A percentile compares a stretch with the other conserved stretches of the same genome.
These are phyloP conservation scores for Harpagoxenus sublaevis DNA, from an alignment of 2,888 invertebrate species.

Conservation along the genomic window DNA sequence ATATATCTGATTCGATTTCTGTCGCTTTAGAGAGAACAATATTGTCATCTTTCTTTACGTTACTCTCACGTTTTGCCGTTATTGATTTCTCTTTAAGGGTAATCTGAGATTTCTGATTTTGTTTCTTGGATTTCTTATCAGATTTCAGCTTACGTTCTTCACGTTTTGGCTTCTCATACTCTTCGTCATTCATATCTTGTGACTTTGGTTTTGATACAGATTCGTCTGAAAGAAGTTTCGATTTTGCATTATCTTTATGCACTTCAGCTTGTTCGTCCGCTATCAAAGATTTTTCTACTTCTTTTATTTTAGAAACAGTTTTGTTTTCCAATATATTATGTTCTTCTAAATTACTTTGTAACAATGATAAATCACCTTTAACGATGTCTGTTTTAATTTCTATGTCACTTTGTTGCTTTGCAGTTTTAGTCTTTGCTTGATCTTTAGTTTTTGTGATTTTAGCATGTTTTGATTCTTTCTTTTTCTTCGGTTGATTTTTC, in stretches of 20 bases:
- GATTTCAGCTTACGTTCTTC: slow-evolving; percentile 32
- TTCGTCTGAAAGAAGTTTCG: not conserved
- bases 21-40: not conserved
- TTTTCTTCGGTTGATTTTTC: not conserved
- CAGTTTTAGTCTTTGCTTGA: slow-evolving; percentile 64
- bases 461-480: slow-evolving; percentile 31
- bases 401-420: slow-evolving; percentile 74
- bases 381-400: slow-evolving; percentile 57
- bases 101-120: not conserved
- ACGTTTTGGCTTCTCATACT: slow-evolving; percentile 4
- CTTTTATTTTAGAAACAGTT: not conserved
- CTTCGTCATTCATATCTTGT: not conserved
- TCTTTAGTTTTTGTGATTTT: slow-evolving; percentile 60
- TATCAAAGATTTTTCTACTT: not conserved
- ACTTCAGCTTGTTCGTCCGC: not conserved
- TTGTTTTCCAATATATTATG: not conserved
- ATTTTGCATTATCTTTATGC: not conserved
- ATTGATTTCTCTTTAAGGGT: not conserved
- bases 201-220: not conserved
- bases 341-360: slow-evolving; percentile 16
- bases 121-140: slow-evolving; percentile 35
- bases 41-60: slow-evolving; percentile 2
- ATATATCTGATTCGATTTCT: not conserved
- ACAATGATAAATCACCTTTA: not conserved
- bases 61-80: not conserved